phyloP scores from a whole-genome alignment of 2,888 invertebrate genomes.

The Polydrusus cervinus region DNA sequence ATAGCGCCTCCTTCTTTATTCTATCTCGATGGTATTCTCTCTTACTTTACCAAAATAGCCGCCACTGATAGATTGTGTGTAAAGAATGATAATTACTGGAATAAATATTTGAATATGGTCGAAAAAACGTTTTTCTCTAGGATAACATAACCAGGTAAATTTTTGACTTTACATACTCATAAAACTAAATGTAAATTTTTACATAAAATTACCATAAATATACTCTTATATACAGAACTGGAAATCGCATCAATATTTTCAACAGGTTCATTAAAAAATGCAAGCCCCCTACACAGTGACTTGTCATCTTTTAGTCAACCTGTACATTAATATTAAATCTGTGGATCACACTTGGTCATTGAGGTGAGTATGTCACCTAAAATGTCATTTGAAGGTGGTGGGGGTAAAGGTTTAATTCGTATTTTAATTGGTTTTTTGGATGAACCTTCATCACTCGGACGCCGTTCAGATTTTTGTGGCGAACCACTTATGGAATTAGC shows the following conservation, averaged over 20 bases:
- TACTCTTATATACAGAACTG: conserved; percentile 16
- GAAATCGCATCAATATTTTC: conserved; percentile 5
- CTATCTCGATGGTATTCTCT: too few relatives aligned
- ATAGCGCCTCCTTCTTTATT: too few relatives aligned
- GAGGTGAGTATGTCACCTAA: conserved; percentile 70
- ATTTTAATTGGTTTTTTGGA: conserved; percentile 62
- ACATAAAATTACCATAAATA: not conserved
- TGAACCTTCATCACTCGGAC: conserved; percentile 39
- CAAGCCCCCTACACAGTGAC: conserved; percentile 3
- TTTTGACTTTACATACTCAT: too few relatives aligned
- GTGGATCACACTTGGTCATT: conserved; percentile 68
- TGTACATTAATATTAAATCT: conserved; percentile 65
- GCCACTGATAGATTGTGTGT: too few relatives aligned
- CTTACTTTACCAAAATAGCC: too few relatives aligned
- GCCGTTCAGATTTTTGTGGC: conserved; percentile 54
- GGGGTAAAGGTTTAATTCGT: conserved; percentile 63
- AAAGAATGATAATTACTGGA: too few relatives aligned
- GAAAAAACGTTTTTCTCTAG: too few relatives aligned
- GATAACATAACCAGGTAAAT: conserved; percentile 17
- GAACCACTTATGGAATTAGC: conserved; percentile 32
- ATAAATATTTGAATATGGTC: too few relatives aligned
- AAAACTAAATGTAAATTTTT: not conserved
- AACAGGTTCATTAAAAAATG: conserved; percentile 50
- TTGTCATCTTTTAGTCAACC: conserved; percentile 53
- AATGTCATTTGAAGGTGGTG: conserved; percentile 67